Percentiles rank a stretch among this genome's conserved stretches.
Conservation (phyloP, 2,888 invertebrate genomes). For the Nomada goodeniana region DNA sequence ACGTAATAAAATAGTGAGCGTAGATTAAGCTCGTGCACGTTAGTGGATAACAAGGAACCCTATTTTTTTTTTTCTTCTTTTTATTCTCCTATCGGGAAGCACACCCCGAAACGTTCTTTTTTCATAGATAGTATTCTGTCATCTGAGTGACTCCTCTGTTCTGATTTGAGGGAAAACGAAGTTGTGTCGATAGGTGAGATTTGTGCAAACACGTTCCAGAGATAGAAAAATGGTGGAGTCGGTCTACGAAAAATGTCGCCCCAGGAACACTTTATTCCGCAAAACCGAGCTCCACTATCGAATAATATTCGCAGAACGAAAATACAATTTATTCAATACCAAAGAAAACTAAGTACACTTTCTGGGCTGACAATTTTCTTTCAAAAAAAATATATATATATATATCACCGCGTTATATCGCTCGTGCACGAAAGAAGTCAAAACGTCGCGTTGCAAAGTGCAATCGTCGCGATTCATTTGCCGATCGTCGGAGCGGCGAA, state of each 20-base stretch:
- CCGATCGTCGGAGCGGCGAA: constrained; percentile 1
- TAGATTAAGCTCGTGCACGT: constrained; percentile 1
- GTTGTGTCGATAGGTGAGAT: too few relatives aligned
- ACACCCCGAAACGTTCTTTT: not conserved
- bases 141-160: too few relatives aligned
- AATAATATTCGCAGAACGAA: too few relatives aligned
- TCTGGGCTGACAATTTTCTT: too few relatives aligned
- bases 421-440: not conserved
- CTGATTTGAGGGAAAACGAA: not conserved
- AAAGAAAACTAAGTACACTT: too few relatives aligned
- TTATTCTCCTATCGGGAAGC: not conserved
- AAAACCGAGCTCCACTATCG: too few relatives aligned
- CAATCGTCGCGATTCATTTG: constrained; percentile 30
- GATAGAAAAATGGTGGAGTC: too few relatives aligned
- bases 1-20: not conserved
- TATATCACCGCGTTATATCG: not conserved
- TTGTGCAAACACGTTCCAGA: too few relatives aligned
- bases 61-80: constrained; percentile 10
- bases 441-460: not conserved
- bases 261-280: too few relatives aligned
- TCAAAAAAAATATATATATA: not conserved
- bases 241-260: too few relatives aligned
- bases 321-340: too few relatives aligned
- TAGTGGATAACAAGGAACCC: constrained; percentile 4
- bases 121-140: not conserved